These are phyloP conservation scores for Ornithoptera alexandrae DNA, from an alignment of 2,888 invertebrate species.

Conservation along the genomic window DNA sequence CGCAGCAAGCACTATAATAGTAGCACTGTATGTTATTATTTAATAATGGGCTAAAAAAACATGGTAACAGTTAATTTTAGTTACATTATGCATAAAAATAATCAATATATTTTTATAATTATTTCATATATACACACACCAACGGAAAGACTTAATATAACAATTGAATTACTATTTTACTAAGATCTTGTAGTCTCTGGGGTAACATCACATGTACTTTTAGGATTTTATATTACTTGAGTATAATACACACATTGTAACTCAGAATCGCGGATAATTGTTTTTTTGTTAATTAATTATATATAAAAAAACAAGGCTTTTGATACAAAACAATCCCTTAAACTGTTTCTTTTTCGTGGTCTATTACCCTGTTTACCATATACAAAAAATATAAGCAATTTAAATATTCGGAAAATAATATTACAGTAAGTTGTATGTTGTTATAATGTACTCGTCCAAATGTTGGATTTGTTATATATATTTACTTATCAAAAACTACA, in stretches of 20 bases:
- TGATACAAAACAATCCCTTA: constrained; percentile 20
- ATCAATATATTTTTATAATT: too few relatives aligned
- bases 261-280: too few relatives aligned
- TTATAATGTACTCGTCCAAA: constrained; percentile 62
- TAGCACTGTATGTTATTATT: not conserved
- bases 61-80: too few relatives aligned
- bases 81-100: too few relatives aligned
- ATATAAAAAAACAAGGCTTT: constrained; percentile 19
- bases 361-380: constrained; percentile 75
- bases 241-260: too few relatives aligned
- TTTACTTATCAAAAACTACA: constrained; percentile 79
- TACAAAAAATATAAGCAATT: constrained; percentile 27
- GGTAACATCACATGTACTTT: too few relatives aligned
- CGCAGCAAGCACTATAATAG: constrained; percentile 30
- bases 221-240: too few relatives aligned
- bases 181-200: too few relatives aligned
- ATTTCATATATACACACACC: too few relatives aligned
- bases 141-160: too few relatives aligned
- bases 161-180: too few relatives aligned
- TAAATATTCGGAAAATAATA: constrained; percentile 25
- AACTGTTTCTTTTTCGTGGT: constrained; percentile 41
- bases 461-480: constrained; percentile 55
- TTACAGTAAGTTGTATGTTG: constrained; percentile 10
- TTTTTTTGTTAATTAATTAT: not conserved
- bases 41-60: too few relatives aligned